Base-by-base conservation (phyloP, 2,797 vertebrate species). In the Sebastes ruberrimus region DNA sequence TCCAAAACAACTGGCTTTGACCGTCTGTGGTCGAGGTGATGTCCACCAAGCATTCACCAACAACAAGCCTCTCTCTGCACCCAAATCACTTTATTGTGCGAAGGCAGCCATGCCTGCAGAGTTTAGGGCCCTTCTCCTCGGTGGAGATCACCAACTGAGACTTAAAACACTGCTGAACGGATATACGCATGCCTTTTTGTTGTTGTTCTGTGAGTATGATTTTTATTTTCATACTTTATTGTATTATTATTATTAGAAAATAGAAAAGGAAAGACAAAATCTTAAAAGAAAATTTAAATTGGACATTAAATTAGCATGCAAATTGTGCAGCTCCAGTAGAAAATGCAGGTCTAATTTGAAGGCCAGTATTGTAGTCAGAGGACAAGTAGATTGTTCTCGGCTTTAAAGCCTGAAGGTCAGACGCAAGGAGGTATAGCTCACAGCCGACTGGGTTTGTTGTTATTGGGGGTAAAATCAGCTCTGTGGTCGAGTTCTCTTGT, bases 1-100 rank as follows among this genome's bases (percentile, higher is more conserved):
- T 95, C 90, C 94, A 95, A 88, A 94, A 93, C 90, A 93, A 88
- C 85, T 93, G 94, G 90, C 94, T 94, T 93, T 95, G 95, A 95
- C 94, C 93, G 94, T 93, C 91, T 94, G 92, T 83, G 84, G 89
- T 92, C 81, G 87, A 87, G 86, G 90, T 91, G 85, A 90, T 88
- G 90, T 87, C 85, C 93, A 92, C 71, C 85, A 93, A 88, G 89
- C 90, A 86, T 88, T 88, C 89, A 87, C 78, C 86, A 93, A 83
- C 86, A 93, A 83, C 89, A 92, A 92, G 88, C 90, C 90, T 87
- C 92, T 86, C 90, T 87, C 92, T 86, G 87, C 85, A 82, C 86
- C 87, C 93, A 91, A 92, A 93, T 92, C 89, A 84, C 84, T 95
- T 94, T 95, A 94, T 93, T 92, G 86, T 90, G 90, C 90, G 86